Evolutionary conservation across 2,113 vertebrate species (phyloP).

Genomic region (Lophotis ruficrista): DNA sequence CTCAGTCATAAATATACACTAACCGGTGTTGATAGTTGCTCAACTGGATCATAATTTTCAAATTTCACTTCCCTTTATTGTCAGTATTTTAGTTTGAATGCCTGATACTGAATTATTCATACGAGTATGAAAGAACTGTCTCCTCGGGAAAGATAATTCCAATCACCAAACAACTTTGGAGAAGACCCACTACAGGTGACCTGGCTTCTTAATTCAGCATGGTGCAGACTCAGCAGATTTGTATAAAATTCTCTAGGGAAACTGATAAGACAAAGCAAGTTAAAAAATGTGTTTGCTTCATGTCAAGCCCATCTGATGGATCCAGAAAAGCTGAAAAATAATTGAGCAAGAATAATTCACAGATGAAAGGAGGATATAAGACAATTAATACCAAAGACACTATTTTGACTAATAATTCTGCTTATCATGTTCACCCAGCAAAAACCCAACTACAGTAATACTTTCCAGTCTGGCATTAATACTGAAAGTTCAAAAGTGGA

Average conservation of each 20-base stretch:
- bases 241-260: background rate
- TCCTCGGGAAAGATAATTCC: background rate
- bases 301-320: background rate
- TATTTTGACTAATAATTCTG: background rate
- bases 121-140: background rate
- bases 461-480: background rate
- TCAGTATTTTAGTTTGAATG: background rate
- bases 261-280: background rate
- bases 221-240: background rate
- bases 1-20: background rate
- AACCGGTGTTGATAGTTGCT: background rate
- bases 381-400: background rate
- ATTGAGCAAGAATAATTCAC: background rate
- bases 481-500: background rate
- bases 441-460: background rate
- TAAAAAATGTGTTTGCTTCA: fast-evolving
- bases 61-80: background rate
- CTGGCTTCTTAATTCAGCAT: background rate
- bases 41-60: background rate
- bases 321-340: background rate
- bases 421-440: background rate
- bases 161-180: background rate
- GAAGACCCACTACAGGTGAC: background rate
- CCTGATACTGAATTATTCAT: background rate
- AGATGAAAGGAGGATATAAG: background rate